A percentile compares a stretch with the other conserved stretches of the same genome.
Evolutionary conservation across 2,888 invertebrate species (phyloP).

Genomic region (Theretra japonica): DNA sequence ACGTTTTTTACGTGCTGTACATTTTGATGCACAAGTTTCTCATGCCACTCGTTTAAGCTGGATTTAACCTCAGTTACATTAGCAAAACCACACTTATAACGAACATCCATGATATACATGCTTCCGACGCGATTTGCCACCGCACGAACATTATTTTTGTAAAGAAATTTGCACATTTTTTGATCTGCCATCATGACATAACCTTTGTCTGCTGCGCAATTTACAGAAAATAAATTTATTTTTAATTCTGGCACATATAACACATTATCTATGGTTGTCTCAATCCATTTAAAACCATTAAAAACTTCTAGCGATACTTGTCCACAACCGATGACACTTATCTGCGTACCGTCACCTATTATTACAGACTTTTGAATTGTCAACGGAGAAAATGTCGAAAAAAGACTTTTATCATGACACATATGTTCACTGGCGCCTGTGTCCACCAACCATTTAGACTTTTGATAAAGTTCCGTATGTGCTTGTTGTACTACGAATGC

Average conservation of each 20-base stretch:
- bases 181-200: slow-evolving; percentile 43
- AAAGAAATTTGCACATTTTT: slow-evolving; percentile 37
- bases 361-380: slow-evolving; percentile 34
- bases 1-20: slow-evolving; percentile 36
- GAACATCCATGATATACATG: slow-evolving; percentile 39
- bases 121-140: slow-evolving; percentile 39
- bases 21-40: slow-evolving; percentile 41
- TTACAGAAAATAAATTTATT: slow-evolving; percentile 41
- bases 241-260: slow-evolving; percentile 37
- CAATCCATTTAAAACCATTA: slow-evolving; percentile 41
- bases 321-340: slow-evolving; percentile 37
- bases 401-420: slow-evolving; percentile 38
- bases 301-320: slow-evolving; percentile 38
- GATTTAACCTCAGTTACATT: slow-evolving; percentile 29
- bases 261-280: slow-evolving; percentile 43
- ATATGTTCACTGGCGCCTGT: slow-evolving; percentile 37
- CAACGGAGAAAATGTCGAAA: slow-evolving; percentile 31
- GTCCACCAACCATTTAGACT: slow-evolving; percentile 41
- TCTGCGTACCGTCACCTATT: slow-evolving; percentile 39
- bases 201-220: slow-evolving; percentile 37
- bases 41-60: slow-evolving; percentile 37
- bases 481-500: slow-evolving; percentile 38
- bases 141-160: slow-evolving; percentile 37
- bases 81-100: slow-evolving; percentile 34
- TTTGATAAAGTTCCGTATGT: slow-evolving; percentile 28